These are phyloP conservation scores for Neocrepidodera transversa DNA, from an alignment of 2,888 invertebrate species.

Conservation along the genomic window DNA sequence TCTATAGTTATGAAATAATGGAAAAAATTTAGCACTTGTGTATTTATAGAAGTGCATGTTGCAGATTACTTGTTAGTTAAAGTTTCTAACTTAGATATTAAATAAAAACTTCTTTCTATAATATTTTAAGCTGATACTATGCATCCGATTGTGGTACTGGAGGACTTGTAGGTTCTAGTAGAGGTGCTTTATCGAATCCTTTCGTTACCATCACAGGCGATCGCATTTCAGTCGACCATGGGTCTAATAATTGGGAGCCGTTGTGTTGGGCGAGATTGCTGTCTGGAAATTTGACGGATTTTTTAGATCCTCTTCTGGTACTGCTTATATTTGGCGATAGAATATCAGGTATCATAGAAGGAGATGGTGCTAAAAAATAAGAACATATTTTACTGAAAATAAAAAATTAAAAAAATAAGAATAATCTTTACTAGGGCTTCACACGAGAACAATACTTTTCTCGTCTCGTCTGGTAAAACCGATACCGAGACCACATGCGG, in stretches of 20 bases:
- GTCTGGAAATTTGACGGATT: constrained; percentile 77
- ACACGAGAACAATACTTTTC: too few species aligned
- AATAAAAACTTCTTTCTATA: background rate
- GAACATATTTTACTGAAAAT: background rate
- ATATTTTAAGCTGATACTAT: constrained; percentile 14
- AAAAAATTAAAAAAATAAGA: background rate
- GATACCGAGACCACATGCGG: background rate
- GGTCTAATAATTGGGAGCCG: constrained; percentile 53
- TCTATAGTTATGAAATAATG: too few species aligned
- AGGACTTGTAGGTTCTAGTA: constrained; percentile 42
- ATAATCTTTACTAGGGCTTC: too few species aligned
- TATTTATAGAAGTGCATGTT: too few species aligned
- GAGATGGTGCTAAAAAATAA: constrained; percentile 56
- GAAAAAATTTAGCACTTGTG: too few species aligned
- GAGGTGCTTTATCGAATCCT: constrained; percentile 49
- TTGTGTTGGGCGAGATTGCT: constrained; percentile 45
- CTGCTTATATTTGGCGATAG: constrained; percentile 54
- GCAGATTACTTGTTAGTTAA: too few species aligned
- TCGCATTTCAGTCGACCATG: constrained; percentile 56
- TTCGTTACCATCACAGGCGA: constrained; percentile 44
- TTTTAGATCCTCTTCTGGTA: constrained; percentile 64
- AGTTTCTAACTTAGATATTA: constrained; percentile 1
- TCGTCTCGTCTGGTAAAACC: too few species aligned
- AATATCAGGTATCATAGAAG: constrained; percentile 49
- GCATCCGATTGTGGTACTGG: constrained; percentile 29